Percentiles rank a stretch among this genome's conserved stretches.
Evolutionary conservation across 1,140 invertebrate species (phyloP).

Genomic region (silkworm (Bombyx mori)): ASM3026992v2 NC_085110.1:6921001-6921500

Average conservation of each 20-base stretch:
- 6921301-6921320: too few relatives aligned
- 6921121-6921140: neutral
- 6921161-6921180: too few relatives aligned
- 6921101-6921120: neutral
- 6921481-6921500: conserved; percentile 58
- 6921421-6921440: conserved; percentile 60
- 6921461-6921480: conserved; percentile 67
- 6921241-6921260: too few relatives aligned
- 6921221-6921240: too few relatives aligned
- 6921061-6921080: conserved; percentile 59
- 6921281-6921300: too few relatives aligned
- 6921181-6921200: too few relatives aligned
- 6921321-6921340: too few relatives aligned
- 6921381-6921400: conserved; percentile 17
- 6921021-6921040: conserved; percentile 44
- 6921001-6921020: conserved; percentile 32
- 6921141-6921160: too few relatives aligned
- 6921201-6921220: too few relatives aligned
- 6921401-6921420: conserved; percentile 63
- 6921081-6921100: conserved; percentile 29
- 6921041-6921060: conserved; percentile 51
- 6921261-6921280: too few relatives aligned
- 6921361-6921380: neutral
- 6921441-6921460: conserved; percentile 40
- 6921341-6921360: too few relatives aligned